These are phyloP conservation scores for Suillia variegata DNA, from an alignment of 2,888 invertebrate genomes.

Conservation along the genomic window DNA sequence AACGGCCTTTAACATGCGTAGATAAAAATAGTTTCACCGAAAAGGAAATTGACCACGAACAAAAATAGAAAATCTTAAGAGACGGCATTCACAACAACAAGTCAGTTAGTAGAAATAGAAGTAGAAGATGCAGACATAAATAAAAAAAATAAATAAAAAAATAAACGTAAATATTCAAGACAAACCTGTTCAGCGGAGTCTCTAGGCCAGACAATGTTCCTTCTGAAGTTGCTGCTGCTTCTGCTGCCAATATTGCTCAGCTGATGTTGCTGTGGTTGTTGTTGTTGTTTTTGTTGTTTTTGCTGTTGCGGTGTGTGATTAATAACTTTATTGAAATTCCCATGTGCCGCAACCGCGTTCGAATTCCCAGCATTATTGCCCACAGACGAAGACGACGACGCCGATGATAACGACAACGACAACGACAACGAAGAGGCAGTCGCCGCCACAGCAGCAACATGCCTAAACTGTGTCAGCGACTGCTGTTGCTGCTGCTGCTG, in stretches of 20 bases:
- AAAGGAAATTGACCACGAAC: neutral
- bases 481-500: slow-evolving; percentile 25
- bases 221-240: slow-evolving; percentile 28
- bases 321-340: slow-evolving; percentile 24
- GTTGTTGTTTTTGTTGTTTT: slow-evolving; percentile 23
- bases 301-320: too few relatives aligned
- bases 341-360: slow-evolving; percentile 29
- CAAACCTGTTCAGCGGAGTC: slow-evolving; percentile 44
- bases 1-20: neutral
- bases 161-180: slow-evolving; percentile 36
- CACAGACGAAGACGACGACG: slow-evolving; percentile 37
- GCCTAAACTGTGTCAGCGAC: slow-evolving; percentile 29
- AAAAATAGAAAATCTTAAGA: neutral
- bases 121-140: too few relatives aligned
- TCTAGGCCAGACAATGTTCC: slow-evolving; percentile 37
- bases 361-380: slow-evolving; percentile 24
- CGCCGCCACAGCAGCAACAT: neutral
- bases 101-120: neutral
- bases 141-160: slow-evolving; percentile 30
- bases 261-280: slow-evolving; percentile 21
- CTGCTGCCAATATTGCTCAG: slow-evolving; percentile 26
- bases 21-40: neutral
- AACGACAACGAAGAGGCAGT: too few relatives aligned
- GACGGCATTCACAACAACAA: neutral
- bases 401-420: too few relatives aligned